Evolutionary conservation across 1,140 invertebrate genomes (phyloP).

Genomic region (Caligus rogercresseyi): DNA sequence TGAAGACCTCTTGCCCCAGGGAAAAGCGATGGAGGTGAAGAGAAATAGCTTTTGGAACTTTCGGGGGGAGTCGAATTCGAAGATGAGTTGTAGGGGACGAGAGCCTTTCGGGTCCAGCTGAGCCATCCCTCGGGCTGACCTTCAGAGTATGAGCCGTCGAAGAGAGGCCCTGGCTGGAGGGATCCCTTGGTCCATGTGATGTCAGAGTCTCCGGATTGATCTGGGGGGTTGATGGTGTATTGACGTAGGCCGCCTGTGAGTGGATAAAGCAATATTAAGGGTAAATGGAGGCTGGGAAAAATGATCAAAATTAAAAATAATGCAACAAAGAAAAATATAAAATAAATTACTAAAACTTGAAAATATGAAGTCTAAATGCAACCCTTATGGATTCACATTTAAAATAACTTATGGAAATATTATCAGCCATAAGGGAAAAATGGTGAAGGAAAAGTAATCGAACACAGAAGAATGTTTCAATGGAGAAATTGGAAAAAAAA

Average conservation of each 20-base stretch:
- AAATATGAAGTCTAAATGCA: too few species aligned
- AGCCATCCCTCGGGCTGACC: constrained; percentile 41
- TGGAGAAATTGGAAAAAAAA: too few species aligned
- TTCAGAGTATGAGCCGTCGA: background rate
- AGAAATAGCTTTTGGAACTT: constrained; percentile 47
- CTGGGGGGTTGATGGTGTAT: constrained; percentile 1
- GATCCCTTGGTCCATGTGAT: background rate
- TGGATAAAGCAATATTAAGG: background rate
- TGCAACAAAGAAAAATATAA: too few species aligned
- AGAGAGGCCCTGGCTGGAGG: background rate
- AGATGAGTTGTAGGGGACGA: constrained; percentile 38
- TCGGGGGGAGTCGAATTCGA: constrained; percentile 45
- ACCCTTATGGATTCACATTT: too few species aligned
- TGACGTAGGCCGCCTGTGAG: background rate
- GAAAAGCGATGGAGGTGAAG: constrained; percentile 50
- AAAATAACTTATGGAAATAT: too few species aligned
- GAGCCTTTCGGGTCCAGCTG: constrained; percentile 48
- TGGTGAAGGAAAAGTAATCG: too few species aligned
- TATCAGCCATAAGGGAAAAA: too few species aligned
- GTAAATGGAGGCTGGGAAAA: background rate
- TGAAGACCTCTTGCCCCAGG: constrained; percentile 39
- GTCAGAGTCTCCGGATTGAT: background rate
- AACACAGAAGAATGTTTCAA: too few species aligned
- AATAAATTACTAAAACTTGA: too few species aligned
- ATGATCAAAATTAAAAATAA: too few species aligned